Evolutionary conservation across 2,113 vertebrate genomes (phyloP).

Genomic region (Accipiter virgatus): DNA sequence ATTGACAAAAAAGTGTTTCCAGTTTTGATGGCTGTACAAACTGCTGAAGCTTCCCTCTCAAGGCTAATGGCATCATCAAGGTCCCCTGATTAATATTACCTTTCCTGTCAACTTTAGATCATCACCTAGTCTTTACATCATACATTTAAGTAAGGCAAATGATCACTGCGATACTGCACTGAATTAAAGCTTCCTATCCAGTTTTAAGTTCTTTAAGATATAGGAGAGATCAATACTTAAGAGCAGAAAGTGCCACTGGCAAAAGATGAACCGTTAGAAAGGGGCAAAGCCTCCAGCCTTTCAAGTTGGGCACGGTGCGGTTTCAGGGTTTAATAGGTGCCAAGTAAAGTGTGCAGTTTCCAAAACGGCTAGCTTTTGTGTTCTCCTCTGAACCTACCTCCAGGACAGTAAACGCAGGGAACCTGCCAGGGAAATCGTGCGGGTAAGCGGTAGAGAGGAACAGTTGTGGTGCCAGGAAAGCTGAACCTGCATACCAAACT

Average conservation of each 20-base stretch:
- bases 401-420: background rate
- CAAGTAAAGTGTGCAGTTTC: background rate
- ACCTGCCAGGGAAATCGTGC: background rate
- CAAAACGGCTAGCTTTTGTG: background rate
- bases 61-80: slow-evolving; percentile 61
- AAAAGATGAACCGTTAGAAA: background rate
- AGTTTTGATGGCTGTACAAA: background rate
- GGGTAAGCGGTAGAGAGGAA: background rate
- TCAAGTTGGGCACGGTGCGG: background rate
- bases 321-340: background rate
- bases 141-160: background rate
- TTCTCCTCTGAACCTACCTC: background rate
- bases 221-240: background rate
- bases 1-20: background rate
- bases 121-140: background rate
- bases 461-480: background rate
- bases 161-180: background rate
- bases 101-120: slow-evolving; percentile 54
- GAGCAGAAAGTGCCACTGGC: background rate
- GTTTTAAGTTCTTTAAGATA: background rate
- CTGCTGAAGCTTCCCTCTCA: slow-evolving; percentile 2
- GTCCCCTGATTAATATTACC: slow-evolving; percentile 52
- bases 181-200: background rate
- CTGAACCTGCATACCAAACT: background rate
- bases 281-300: background rate